Evolutionary conservation across 2,888 invertebrate species (phyloP), one percentile per base, ranked within the genome.

Genomic region (Cerastis leucographa): DNA sequence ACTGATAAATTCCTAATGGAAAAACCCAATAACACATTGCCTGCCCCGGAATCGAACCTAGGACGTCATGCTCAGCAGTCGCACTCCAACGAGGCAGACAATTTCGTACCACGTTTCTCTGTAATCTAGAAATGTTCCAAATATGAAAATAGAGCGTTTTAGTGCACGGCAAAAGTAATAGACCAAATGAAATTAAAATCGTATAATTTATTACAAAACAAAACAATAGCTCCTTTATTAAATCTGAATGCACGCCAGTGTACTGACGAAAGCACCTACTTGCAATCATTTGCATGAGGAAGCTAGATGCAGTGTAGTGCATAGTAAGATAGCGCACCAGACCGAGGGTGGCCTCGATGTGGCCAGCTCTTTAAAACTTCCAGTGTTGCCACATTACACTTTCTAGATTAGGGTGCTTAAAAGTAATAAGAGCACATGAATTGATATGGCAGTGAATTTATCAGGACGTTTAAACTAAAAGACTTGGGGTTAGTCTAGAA

Each of bases 221-320:
- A 84, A 70, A 83, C 78, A 85, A 85, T 71, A 74, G 82, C 80
- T 69, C 64, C 80, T 76, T 81, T 71, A 76, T 76, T 71, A 76
- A 59, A 74, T 71, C 49, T 75, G 22, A 64, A 80, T 77, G 82
- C 79, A 81, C 76, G 59, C 64, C 74, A 75, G 79, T 74, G 82
- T 69, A 80, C 90, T 91, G 91, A 92, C 89, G 92, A 94, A 94
- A 94, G 91, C 89, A 89, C 88, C 91, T 90, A 93, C 95, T 95
- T 94, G 92, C 93, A 94, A 92, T 90, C 85, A 95, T 94, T 95
- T 95, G 94, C 95, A 95, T 95, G 90, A 94, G 95, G 95, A 95
- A 95, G 90, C 90, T 76, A 90, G 93, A 94, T 94, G 93, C 91
- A 89, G 88, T 88, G 87, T 66, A 89, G 90, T 85, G 91, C 90